These are phyloP conservation scores for Paraescarpia echinospica DNA, from an alignment of 1,140 invertebrate species.

Conservation along the genomic window DNA sequence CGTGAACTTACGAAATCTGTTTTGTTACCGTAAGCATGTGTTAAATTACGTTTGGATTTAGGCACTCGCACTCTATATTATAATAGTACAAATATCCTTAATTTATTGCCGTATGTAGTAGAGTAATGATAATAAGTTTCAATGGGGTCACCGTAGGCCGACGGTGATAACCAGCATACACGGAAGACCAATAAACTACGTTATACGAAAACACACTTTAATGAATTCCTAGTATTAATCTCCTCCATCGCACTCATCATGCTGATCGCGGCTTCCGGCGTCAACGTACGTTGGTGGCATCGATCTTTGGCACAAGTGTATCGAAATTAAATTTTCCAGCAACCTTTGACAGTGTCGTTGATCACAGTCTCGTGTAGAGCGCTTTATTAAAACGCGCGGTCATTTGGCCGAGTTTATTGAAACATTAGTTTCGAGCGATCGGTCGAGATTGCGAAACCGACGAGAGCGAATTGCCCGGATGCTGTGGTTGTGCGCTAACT, in stretches of 20 bases:
- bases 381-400: background rate
- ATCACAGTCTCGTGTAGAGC: background rate
- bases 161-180: background rate
- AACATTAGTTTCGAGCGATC: background rate
- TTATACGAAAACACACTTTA: background rate
- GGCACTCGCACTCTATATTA: no score
- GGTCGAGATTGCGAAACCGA: background rate
- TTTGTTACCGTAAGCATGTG: no score
- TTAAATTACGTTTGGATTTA: no score
- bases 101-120: no score
- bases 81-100: no score
- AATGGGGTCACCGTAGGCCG: no score
- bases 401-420: slow-evolving; percentile 3
- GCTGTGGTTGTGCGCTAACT: background rate
- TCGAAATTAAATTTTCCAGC: background rate
- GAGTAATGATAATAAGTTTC: no score
- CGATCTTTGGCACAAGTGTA: background rate
- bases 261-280: background rate
- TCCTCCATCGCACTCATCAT: background rate
- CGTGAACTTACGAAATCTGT: no score
- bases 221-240: background rate
- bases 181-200: background rate
- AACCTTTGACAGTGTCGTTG: background rate
- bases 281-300: background rate
- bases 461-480: background rate